Conservation (phyloP, 2,888 invertebrate species). For the Litoditis marina region DNA sequence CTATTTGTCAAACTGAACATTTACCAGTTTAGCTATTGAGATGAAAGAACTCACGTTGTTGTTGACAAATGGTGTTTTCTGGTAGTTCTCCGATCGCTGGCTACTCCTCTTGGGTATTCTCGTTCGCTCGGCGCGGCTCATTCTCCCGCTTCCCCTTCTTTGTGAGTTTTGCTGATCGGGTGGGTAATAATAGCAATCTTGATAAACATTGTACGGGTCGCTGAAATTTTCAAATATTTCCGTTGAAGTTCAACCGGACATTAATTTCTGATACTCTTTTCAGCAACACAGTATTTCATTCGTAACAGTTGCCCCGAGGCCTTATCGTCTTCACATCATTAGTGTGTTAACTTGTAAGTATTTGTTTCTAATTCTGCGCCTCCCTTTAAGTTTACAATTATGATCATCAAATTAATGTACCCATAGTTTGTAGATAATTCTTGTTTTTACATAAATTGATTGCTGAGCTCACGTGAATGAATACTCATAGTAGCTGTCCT, state of each 20-base stretch:
- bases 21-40: too few relatives aligned
- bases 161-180: neutral
- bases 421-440: too few relatives aligned
- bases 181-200: conserved; percentile 35
- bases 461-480: too few relatives aligned
- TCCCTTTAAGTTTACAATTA: too few relatives aligned
- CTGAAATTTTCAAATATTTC: conserved; percentile 4
- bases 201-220: conserved; percentile 43
- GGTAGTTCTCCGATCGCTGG: neutral
- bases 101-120: conserved; percentile 7
- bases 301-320: neutral
- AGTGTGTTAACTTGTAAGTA: conserved; percentile 25
- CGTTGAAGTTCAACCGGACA: too few relatives aligned
- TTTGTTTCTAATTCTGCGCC: conserved; percentile 19
- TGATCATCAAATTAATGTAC: too few relatives aligned
- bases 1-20: too few relatives aligned
- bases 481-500: conserved; percentile 23
- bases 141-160: conserved; percentile 2
- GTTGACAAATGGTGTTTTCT: conserved; percentile 4
- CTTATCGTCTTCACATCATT: conserved; percentile 7
- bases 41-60: conserved; percentile 23
- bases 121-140: conserved; percentile 8
- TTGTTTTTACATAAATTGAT: too few relatives aligned
- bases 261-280: too few relatives aligned
- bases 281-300: too few relatives aligned